Base-by-base conservation (phyloP, 2,888 invertebrate species). In the Spodoptera exigua region DNA sequence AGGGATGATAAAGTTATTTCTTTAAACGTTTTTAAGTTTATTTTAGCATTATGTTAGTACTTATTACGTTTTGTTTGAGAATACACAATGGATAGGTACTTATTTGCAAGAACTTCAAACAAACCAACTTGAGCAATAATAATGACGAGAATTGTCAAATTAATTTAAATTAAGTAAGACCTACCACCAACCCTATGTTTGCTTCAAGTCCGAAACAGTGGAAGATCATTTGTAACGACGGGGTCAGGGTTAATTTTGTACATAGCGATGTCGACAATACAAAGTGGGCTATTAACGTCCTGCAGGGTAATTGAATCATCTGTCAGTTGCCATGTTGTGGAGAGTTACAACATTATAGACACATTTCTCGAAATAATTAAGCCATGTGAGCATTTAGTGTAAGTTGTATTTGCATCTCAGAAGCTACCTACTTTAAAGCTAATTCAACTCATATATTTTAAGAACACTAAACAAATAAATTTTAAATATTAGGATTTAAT, bases 241-340 rank as follows among this genome's bases (percentile, higher is more conserved):
- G 48, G 73, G 70, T 66, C 66, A 60, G 65, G 59, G 63, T 70
- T 70, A 70, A 78, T 79, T 78, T 60, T 69, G 51, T 46, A 70
- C 75, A 77, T 76, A 68, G 67, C 73, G 49, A 77, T 68, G 73
- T 71, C 61, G 53, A 54, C 75, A 46, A 55, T 70, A 77, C 57
- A 67, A 68, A 78, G 62, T 67, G 64, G 68, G 61, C 64, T 61
- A 70, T 69, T 76, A 76, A 60, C 58, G 41, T 53, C 27, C 51
- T 55, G 61, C 56, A 40, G 57, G 59, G 51, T 78, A 78, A 73
- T 76, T 76, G 68, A 78, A 64, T 66, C 62, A 71, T 73, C 60
- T 21, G 62, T 69, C 52, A 71, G 64, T 61, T 59, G 68, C 39
- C 47, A 41, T 43, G 61, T 17, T 54, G 18, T 37, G 14, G 17